Conservation (phyloP, 2,888 invertebrate species). For the Eurytoma californica region DNA sequence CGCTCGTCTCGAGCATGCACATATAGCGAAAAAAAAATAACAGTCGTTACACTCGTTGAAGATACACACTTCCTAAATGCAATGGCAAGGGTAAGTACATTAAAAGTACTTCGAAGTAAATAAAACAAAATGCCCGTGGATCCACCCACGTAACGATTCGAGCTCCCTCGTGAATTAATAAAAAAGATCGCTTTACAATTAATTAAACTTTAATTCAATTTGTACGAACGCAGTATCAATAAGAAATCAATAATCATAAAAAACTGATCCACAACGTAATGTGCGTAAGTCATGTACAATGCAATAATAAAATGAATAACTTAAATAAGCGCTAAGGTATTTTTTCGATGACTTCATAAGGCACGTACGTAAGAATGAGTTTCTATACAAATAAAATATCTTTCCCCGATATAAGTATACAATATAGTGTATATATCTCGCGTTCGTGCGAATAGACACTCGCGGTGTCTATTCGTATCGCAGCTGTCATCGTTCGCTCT, state of each 20-base stretch:
- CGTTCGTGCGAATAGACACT: constrained; percentile 1
- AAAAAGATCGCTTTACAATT: not conserved
- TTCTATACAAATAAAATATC: constrained; percentile 25
- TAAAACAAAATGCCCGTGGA: not conserved
- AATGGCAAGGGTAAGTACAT: constrained; percentile 46
- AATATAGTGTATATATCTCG: constrained; percentile 21
- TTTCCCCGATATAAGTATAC: constrained; percentile 25
- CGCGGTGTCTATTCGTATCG: constrained; percentile 13
- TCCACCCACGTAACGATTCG: not conserved
- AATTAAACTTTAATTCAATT: too few species aligned
- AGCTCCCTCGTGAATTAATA: not conserved
- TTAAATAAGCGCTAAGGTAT: constrained; percentile 18
- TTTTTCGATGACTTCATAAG: constrained; percentile 39
- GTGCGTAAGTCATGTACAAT: not conserved
- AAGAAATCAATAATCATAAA: not conserved
- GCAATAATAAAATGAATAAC: constrained; percentile 33
- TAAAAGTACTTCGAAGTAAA: not conserved
- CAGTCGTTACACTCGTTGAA: constrained; percentile 24
- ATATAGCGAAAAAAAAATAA: not conserved
- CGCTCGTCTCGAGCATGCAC: not conserved
- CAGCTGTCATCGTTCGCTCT: not conserved
- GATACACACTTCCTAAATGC: not conserved
- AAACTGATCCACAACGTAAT: constrained; percentile 20
- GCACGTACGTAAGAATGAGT: constrained; percentile 31
- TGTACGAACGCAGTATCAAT: not conserved